phyloP scores from a whole-genome alignment of 1,140 invertebrate species.

The Platyscapa corneri region DNA sequence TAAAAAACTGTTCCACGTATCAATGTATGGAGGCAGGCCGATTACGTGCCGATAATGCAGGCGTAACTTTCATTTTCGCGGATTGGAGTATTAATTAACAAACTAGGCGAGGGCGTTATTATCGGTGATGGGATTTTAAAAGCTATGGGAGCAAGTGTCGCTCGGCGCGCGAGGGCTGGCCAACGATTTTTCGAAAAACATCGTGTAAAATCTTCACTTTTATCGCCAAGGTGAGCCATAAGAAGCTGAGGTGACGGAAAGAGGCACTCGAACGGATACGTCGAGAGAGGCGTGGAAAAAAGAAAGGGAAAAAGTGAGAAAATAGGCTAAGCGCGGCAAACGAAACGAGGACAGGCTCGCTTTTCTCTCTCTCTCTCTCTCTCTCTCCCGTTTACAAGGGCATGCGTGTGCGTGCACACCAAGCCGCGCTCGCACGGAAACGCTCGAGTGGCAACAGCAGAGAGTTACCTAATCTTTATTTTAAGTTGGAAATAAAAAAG shows the following conservation, averaged over 20 bases:
- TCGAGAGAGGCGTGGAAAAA: constrained; percentile 3
- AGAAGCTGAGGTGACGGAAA: neutral
- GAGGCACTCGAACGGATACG: constrained; percentile 2
- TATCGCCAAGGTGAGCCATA: neutral
- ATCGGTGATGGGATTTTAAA: too few species aligned
- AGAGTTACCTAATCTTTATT: constrained; percentile 60
- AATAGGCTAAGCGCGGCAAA: constrained; percentile 29
- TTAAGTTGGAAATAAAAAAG: constrained; percentile 42
- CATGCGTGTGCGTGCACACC: too few species aligned
- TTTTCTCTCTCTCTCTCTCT: neutral
- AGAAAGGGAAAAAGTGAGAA: constrained; percentile 35
- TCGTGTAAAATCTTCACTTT: neutral
- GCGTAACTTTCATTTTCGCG: too few species aligned
- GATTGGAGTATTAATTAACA: too few species aligned
- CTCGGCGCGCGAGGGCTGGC: too few species aligned
- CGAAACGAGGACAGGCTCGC: constrained; percentile 17
- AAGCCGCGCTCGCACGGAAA: neutral
- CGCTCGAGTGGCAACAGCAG: neutral
- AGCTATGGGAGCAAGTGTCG: too few species aligned
- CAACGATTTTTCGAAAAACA: too few species aligned
- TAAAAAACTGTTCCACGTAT: too few species aligned
- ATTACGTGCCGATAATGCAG: too few species aligned
- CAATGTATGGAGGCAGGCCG: too few species aligned
- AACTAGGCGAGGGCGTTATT: too few species aligned
- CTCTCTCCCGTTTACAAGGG: neutral